Evolutionary conservation across 2,113 vertebrate species (phyloP).

Genomic region (Nothocercus julius): DNA sequence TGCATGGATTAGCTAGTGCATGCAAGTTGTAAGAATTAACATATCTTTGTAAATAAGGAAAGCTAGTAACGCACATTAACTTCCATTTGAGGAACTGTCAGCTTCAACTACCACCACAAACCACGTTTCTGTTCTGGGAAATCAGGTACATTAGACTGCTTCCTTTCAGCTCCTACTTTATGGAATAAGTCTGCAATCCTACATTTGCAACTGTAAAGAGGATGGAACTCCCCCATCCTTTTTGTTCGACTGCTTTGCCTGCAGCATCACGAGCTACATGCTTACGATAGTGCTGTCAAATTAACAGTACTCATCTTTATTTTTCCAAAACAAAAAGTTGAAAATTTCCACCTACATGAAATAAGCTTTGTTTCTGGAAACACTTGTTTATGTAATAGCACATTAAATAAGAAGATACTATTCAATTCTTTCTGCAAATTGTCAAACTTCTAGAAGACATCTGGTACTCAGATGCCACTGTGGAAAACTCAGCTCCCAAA

Average conservation of each 20-base stretch:
- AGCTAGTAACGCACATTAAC: not conserved
- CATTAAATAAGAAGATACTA: not conserved
- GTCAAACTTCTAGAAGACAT: conserved; percentile 31
- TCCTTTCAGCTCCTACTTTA: not conserved
- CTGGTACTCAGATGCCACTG: conserved; percentile 36
- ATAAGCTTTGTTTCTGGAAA: not conserved
- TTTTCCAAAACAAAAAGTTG: not conserved
- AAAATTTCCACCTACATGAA: not conserved
- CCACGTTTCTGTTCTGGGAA: not conserved
- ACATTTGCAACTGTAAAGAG: not conserved
- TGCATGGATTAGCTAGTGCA: not conserved
- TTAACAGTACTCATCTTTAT: not conserved
- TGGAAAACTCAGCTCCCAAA: conserved; percentile 59
- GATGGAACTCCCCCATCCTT: not conserved
- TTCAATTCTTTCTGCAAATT: not conserved
- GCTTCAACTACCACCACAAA: not conserved
- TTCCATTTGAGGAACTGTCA: not conserved
- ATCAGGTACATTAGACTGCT: not conserved
- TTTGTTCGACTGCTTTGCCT: not conserved
- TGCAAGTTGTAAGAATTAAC: not conserved
- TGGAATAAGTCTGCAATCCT: not conserved
- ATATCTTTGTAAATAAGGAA: fast-evolving
- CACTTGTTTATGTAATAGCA: not conserved
- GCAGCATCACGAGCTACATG: not conserved
- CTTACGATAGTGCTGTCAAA: not conserved